phyloP scores from a whole-genome alignment of 2,888 invertebrate species.

The Polia nebulosa region DNA sequence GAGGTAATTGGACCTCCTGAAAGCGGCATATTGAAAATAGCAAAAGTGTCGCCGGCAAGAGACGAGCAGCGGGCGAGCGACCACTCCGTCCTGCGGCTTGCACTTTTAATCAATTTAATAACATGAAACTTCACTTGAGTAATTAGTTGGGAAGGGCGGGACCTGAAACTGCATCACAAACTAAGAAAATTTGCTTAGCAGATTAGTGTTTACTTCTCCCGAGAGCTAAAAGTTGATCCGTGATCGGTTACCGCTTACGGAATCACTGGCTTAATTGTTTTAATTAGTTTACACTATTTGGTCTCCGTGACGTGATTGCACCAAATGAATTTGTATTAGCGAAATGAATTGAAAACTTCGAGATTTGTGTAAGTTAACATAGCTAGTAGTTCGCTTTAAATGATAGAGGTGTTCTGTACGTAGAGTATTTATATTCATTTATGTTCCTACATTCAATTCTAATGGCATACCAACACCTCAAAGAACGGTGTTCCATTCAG shows the following conservation, averaged over 20 bases:
- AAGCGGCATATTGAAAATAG: constrained; percentile 8
- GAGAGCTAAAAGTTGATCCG: constrained; percentile 37
- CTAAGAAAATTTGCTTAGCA: constrained; percentile 35
- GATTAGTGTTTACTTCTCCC: constrained; percentile 35
- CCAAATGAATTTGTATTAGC: constrained; percentile 18
- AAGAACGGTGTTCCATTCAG: constrained; percentile 16
- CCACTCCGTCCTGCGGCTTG: neutral
- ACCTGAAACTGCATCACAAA: constrained; percentile 16
- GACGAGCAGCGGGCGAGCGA: neutral
- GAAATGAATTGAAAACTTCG: constrained; percentile 14
- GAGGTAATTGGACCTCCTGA: constrained; percentile 6
- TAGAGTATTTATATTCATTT: neutral
- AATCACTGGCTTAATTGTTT: constrained; percentile 36
- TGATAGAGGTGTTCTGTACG: neutral
- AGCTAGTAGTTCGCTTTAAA: neutral
- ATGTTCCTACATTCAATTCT: constrained; percentile 12
- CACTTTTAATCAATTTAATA: constrained; percentile 31
- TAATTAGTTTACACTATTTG: constrained; percentile 41
- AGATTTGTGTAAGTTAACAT: constrained; percentile 5
- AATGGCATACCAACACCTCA: neutral
- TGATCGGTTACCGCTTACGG: constrained; percentile 33
- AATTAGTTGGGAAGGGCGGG: constrained; percentile 25
- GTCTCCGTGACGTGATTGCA: constrained; percentile 18
- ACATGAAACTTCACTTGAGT: constrained; percentile 22
- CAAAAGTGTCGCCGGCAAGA: neutral